Evolutionary conservation across 2,113 vertebrate species (phyloP), one percentile per base, ranked within the genome.

Genomic region (Gavialis gangeticus): DNA sequence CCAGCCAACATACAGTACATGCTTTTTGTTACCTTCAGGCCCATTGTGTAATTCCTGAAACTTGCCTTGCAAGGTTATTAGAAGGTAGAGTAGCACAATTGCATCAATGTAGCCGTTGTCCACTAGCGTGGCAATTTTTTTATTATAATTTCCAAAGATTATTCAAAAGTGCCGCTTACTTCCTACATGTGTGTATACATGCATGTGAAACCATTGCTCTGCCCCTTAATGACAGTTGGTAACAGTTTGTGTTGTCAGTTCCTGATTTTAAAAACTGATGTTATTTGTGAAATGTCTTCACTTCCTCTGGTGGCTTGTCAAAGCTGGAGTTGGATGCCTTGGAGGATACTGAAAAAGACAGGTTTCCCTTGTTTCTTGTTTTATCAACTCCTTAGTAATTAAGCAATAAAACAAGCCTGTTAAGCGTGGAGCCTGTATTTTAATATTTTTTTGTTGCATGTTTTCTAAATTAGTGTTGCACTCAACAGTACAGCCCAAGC

Each of bases 21-120:
- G 67, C 19, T 37, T 30, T 69, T 69, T 46, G 30, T 37, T 30
- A 37, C 12, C 67, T 37, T 6, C 67, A 69, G 67, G 67, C 67
- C 21, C 30, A 69, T 3, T 69, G 30, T 12, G 22, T 22, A 16
- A 69, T 69, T 34, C 63, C 17, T 30, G 22, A 27, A 0, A 55
- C 18, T 22, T 79, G 5, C 0, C 4, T 0, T 2, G 4, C 46
- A 9, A 46, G 46, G 46, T 46, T 46, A 46, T 46, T 46, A 46
- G 46, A 46, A 19, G 37, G 79, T 25, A 1, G 9, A 4, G 1
- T 3, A 0, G 59, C 54, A 34, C 13, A 66, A 28, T 58, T 9
- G 46, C 0, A 2, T 34, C 13, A 9, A 6, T 27, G n/a, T 69
- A 69, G 34, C 34, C n/a, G 18, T 69, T 67, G 13, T 46, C 64